Conservation (phyloP, 1,140 invertebrate genomes). For the Charaxes varanes region DNA sequence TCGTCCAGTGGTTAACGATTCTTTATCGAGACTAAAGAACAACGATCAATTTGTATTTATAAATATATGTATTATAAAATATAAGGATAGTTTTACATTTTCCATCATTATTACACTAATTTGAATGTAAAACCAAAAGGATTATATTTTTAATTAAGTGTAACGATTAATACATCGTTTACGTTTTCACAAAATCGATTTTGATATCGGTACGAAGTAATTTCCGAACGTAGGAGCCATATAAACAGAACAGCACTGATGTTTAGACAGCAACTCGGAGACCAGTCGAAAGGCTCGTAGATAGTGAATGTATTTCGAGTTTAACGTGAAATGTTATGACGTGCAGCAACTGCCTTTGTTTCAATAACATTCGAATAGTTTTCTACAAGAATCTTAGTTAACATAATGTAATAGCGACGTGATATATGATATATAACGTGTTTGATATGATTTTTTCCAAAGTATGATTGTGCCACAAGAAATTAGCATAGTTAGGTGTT, state of each 20-base stretch:
- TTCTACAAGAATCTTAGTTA: constrained; percentile 33
- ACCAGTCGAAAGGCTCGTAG: constrained; percentile 17
- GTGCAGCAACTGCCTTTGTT: constrained; percentile 69
- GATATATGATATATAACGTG: constrained; percentile 27
- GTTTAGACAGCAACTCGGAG: constrained; percentile 18
- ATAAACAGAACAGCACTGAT: constrained; percentile 28
- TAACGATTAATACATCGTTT: too few species aligned
- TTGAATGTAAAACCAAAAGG: too few species aligned
- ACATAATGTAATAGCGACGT: constrained; percentile 51
- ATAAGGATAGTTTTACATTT: too few species aligned
- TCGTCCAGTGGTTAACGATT: too few species aligned
- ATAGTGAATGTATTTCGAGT: constrained; percentile 37
- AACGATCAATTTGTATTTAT: too few species aligned
- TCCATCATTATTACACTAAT: too few species aligned
- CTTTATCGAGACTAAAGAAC: too few species aligned
- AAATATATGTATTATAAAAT: too few species aligned
- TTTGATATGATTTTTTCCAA: constrained; percentile 58
- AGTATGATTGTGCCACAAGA: constrained; percentile 70
- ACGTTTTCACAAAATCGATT: too few species aligned
- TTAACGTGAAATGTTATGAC: constrained; percentile 68
- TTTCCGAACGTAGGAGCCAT: constrained; percentile 20
- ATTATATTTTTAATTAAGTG: too few species aligned
- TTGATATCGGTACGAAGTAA: constrained; percentile 1
- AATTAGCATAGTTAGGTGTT: constrained; percentile 68
- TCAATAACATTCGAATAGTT: constrained; percentile 49